These are phyloP conservation scores for Montipora foliosa DNA, from an alignment of 64 coral and sea anemone genomes.

Conservation along the genomic window DNA sequence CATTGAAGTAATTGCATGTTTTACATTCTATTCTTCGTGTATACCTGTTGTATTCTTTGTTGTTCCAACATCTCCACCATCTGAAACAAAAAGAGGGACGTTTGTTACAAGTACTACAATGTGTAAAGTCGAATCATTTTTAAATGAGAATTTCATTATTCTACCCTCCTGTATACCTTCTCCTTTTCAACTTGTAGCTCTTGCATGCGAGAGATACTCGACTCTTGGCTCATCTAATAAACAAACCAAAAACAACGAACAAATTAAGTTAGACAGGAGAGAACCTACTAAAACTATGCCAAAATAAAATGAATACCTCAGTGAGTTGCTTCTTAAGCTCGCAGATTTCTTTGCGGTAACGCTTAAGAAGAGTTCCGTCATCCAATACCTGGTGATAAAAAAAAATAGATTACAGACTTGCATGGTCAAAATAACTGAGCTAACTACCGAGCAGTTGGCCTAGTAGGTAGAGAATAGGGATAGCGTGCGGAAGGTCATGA, in stretches of 20 bases:
- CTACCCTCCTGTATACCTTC: constrained; percentile 7
- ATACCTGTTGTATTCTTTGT: constrained; percentile 28
- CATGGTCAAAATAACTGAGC: neutral
- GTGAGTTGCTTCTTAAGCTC: constrained; percentile 47
- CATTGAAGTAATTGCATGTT: neutral
- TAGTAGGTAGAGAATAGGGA: no score
- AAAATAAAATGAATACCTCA: neutral
- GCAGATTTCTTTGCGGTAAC: constrained; percentile 41
- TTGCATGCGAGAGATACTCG: constrained; percentile 28
- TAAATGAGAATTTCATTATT: neutral
- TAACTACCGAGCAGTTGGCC: no score
- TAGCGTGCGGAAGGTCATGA: no score
- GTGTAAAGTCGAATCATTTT: no score
- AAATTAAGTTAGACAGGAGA: neutral
- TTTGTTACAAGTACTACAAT: no score
- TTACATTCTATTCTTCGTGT: neutral
- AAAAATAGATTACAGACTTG: no score
- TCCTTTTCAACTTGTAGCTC: constrained; percentile 58
- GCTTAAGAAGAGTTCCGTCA: constrained; percentile 62
- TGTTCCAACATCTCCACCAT: constrained; percentile 46
- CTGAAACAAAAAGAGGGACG: neutral
- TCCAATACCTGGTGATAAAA: constrained; percentile 41
- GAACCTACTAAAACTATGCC: neutral
- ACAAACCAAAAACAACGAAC: neutral
- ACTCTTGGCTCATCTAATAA: constrained; percentile 14